A percentile compares a stretch with the other conserved stretches of the same genome.
Conservation (phyloP, 2,888 invertebrate species). For the Cephus pygmeus region DNA sequence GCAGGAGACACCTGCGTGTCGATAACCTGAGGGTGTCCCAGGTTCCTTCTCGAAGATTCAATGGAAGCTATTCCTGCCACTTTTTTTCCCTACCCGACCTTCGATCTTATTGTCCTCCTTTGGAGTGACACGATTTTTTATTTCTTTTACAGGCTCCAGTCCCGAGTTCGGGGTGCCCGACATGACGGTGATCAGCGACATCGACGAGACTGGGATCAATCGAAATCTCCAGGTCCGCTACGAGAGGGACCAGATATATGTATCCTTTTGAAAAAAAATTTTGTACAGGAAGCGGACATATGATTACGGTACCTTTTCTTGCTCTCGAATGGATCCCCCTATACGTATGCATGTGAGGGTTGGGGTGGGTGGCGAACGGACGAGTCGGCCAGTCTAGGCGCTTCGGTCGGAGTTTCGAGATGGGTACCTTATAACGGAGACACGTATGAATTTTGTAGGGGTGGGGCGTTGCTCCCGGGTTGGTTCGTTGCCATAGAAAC, state of each 20-base stretch:
- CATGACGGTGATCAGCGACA: conserved; percentile 91
- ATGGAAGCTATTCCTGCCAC: neutral
- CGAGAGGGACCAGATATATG: conserved; percentile 86
- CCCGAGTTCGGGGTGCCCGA: conserved; percentile 85
- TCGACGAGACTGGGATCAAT: conserved; percentile 90
- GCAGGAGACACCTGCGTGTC: conserved; percentile 37
- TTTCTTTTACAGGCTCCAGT: conserved; percentile 66
- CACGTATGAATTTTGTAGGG: conserved; percentile 49
- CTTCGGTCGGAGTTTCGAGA: neutral
- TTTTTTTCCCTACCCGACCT: neutral
- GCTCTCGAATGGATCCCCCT: neutral
- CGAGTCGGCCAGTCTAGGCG: neutral
- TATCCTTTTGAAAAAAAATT: conserved; percentile 77
- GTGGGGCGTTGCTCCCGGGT: conserved; percentile 59
- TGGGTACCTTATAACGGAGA: conserved; percentile 9
- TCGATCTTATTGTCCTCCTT: conserved; percentile 16
- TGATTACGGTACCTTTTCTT: neutral
- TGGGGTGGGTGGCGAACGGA: neutral
- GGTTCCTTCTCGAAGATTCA: neutral
- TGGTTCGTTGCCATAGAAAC: conserved; percentile 60
- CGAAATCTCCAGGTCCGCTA: conserved; percentile 86
- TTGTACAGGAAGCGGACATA: neutral
- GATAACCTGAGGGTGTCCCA: neutral
- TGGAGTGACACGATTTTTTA: conserved; percentile 5
- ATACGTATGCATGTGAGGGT: neutral